Base-by-base conservation (phyloP, 2,888 invertebrate genomes). In the Cephalotes varians region DNA sequence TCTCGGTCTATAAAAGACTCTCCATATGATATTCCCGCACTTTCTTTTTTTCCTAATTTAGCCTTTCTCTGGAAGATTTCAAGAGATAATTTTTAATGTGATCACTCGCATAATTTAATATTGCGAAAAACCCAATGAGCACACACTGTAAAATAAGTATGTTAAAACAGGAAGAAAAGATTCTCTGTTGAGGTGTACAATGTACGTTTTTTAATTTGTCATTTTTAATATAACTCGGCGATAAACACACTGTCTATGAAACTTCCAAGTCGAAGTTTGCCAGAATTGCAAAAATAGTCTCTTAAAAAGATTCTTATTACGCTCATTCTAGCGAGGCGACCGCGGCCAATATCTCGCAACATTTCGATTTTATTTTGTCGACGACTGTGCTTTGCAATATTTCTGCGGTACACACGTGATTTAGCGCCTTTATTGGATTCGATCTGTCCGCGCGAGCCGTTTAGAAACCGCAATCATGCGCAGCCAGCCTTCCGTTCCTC, bases 371-470 rank as follows among this genome's bases (percentile, higher is more conserved):
- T 10, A n/a, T 56, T 54, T 18, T 3, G 6, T 54, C 31, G 3
- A 58, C 47, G 73, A 60, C 31, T 49, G n/a, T 25, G 54, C 28
- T 12, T 37, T 18, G 51, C 69, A 40, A 77, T 64, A 62, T 58
- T 79, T 73, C 34, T 37, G 64, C 51, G 60, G 56, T 18, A 5
- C 51, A 56, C 64, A 54, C 54, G 72, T 71, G 31, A 28, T 69
- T 77, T 77, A 44, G 72, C 54, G 28, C 74, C 47, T 60, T 80
- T 80, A 80, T 80, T 58, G 76, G 58, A 76, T 76, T 49, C 58
- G 71, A 72, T 81, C 51, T 60, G 67, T 65, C 54, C 81, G 73
- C 76, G 25, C 58, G 34, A 47, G 34, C 58, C 56, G 85, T 60
- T 54, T 69, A 80, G 74, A n/a, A 79, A 74, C 76, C 58, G 80